Base-by-base conservation (phyloP, 2,888 invertebrate genomes). In the Ceramica pisi region DNA sequence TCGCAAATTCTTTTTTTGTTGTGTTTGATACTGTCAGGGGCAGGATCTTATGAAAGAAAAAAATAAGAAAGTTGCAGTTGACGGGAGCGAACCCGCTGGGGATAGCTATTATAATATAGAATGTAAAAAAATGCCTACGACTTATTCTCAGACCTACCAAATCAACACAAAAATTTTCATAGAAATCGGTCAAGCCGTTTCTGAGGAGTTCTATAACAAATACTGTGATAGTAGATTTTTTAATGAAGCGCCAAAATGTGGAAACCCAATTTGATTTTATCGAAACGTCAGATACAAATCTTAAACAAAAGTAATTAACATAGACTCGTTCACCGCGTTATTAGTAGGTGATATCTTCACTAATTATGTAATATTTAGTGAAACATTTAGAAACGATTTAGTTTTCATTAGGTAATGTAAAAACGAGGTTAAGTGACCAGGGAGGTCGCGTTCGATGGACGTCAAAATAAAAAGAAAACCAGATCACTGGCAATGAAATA, bases 331-430 rank as follows among this genome's bases (percentile, higher is more conserved):
- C 56, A 61, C 50, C 46, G 21, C 12, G 44, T 72, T 59, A 12
- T 62, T 38, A 41, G n/a, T 72, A n/a, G 21, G 14, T 56, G 26
- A 59, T 38, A 67, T 62, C 78, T 41, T 31, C 41, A 50, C 31
- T 79, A 63, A 77, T 67, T 38, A 66, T 44, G 62, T 66, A 56
- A 62, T 38, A 79, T 65, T 78, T 63, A 63, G 35, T 63, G 31
- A 60, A 60, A 2, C 80, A 79, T 79, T 79, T 74, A 78, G 51
- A 80, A 78, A 80, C 75, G 35, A 78, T 75, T 75, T 80, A 70
- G 41, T 51, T 59, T 81, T 72, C 65, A 81, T 81, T 81, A 72
- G 51, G 26, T 71, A 63, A 71, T 50, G 31, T 50, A 56, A 35
- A 73, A 80, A 67, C 56, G 57, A 74, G 81, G 74, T 68, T 71